Conservation (phyloP, 2,113 vertebrate genomes). For the Poeciliopsis turrubarensis region DNA sequence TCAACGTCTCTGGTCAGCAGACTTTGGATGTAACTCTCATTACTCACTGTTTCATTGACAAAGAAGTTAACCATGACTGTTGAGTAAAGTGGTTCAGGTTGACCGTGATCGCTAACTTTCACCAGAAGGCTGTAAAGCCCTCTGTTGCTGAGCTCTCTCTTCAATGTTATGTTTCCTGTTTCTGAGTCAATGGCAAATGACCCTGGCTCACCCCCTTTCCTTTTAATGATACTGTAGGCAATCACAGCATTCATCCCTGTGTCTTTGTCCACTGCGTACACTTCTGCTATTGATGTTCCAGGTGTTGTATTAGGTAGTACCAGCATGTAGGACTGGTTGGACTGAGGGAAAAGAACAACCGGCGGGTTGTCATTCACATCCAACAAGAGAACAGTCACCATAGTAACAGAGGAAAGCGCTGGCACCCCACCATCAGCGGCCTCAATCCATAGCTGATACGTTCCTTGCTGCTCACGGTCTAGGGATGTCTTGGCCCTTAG, state of each 20-base stretch:
- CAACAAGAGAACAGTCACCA: constrained; percentile 93
- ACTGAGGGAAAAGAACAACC: constrained; percentile 95
- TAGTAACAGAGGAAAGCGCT: constrained; percentile 90
- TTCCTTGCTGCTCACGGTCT: constrained; percentile 96
- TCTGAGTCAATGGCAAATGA: constrained; percentile 94
- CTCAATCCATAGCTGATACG: constrained; percentile 93
- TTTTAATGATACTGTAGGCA: constrained; percentile 95
- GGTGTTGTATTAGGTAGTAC: constrained; percentile 94
- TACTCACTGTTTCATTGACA: constrained; percentile 96
- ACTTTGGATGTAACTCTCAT: constrained; percentile 95
- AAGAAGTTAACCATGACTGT: constrained; percentile 97
- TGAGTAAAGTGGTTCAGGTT: constrained; percentile 93
- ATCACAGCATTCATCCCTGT: constrained; percentile 99
- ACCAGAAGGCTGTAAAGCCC: constrained; percentile 95
- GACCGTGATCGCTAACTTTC: constrained; percentile 96
- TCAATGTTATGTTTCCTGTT: constrained; percentile 97
- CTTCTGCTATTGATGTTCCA: constrained; percentile 95
- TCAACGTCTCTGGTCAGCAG: constrained; percentile 89
- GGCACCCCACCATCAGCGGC: constrained; percentile 93
- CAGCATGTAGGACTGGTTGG: constrained; percentile 95
- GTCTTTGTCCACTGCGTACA: constrained; percentile 97
- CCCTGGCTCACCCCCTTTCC: constrained; percentile 90
- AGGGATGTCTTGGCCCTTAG: constrained; percentile 92
- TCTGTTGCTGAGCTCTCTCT: constrained; percentile 89
- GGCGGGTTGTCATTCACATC: constrained; percentile 99